phyloP scores from a whole-genome alignment of 2,797 vertebrate genomes.

The Falco biarmicus region DNA sequence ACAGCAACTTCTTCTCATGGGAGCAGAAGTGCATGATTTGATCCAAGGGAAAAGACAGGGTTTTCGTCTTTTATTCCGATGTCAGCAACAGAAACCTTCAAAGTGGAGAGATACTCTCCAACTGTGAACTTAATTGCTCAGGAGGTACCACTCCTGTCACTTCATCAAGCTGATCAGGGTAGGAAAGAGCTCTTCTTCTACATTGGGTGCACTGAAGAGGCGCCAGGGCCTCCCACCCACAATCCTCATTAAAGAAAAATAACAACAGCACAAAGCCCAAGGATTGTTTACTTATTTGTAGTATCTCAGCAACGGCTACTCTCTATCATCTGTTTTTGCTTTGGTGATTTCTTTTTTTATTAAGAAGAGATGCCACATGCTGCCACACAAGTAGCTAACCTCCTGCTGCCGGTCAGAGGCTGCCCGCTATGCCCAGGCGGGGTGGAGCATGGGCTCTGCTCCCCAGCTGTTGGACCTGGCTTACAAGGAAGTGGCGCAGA shows the following conservation, averaged over 20 bases:
- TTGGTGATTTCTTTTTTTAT: slow-evolving; percentile 75
- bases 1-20: not conserved
- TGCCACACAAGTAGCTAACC: slow-evolving; percentile 73
- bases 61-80: slow-evolving; percentile 61
- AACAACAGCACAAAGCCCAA: slow-evolving; percentile 58
- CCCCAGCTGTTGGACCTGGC: slow-evolving; percentile 3
- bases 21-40: not conserved
- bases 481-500: not conserved
- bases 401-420: slow-evolving; percentile 68
- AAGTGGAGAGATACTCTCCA: slow-evolving; percentile 39
- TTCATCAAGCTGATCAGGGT: slow-evolving; percentile 39
- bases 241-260: slow-evolving; percentile 69
- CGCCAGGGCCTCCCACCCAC: slow-evolving; percentile 63
- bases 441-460: slow-evolving; percentile 30
- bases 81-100: slow-evolving; percentile 69
- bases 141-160: slow-evolving; percentile 62
- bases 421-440: slow-evolving; percentile 23
- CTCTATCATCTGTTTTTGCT: slow-evolving; percentile 80
- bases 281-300: slow-evolving; percentile 75
- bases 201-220: slow-evolving; percentile 41
- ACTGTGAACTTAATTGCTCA: slow-evolving; percentile 38
- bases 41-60: not conserved
- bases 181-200: slow-evolving; percentile 41
- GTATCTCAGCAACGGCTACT: slow-evolving; percentile 75
- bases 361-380: slow-evolving; percentile 75